Evolutionary conservation across 2,888 invertebrate species (phyloP), one percentile per base, ranked within the genome.

Genomic region (Epirrhoe tristata): DNA sequence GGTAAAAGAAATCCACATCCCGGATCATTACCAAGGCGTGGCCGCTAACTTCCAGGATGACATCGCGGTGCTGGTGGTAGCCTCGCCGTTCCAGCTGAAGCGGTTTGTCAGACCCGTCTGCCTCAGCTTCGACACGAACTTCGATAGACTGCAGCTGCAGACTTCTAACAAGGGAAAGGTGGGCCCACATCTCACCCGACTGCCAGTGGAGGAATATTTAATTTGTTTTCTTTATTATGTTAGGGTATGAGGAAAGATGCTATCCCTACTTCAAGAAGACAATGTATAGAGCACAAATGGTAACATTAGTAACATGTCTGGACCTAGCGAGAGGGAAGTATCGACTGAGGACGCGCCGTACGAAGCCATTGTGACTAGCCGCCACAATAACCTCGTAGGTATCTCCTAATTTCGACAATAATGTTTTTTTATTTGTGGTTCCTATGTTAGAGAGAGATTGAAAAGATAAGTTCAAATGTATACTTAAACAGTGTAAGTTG

Each of bases 31-130:
- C 81, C 91, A 89, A 68, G 95, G 94, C 51, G 77, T 86, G 62
- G 71, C 77, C 0, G 90, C 93, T 0, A 94, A 94, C 75, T 94
- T 91, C 71, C 94, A 94, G 36, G 94, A 94, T 0, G 95, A 95
- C 76, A 85, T 95, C 12, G 94, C 95, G 0, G 67, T 95, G 0
- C 57, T 95, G 3, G 75, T 93, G 0, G 77, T 95, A 12, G 78
- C 83, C 1, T 79, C 76, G 0, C 74, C 88, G 0, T 89, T 93
- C 6, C 72, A 77, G 0, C 88, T 94, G 50, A 83, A 86, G 12
- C 76, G 83, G 0, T 83, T 78, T 61, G 88, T 95, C 0, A 79
- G 86, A 31, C 95, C 95, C 0, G 92, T 91, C 17, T 95, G 95
- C 70, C 66, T 95, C 12, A 89, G 93, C 67, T 87, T 88, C 39